Conservation (phyloP, 2,113 vertebrate genomes). For the Dicerorhinus sumatrensis region DNA sequence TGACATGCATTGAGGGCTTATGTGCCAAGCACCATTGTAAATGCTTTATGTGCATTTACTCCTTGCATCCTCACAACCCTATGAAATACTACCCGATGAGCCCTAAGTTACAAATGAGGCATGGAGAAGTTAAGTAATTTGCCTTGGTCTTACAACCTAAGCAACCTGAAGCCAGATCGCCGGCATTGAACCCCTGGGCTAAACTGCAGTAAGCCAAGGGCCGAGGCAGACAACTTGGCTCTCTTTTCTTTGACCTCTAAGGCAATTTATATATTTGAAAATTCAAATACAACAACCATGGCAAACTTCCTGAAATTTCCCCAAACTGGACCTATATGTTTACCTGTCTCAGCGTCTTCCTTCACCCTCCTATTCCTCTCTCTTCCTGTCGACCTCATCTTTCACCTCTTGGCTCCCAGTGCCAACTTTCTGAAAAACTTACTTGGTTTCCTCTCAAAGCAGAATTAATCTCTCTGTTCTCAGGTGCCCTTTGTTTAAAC, state of each 20-base stretch:
- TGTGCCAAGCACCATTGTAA: background rate
- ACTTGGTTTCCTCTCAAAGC: slow-evolving; percentile 38
- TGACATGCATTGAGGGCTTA: background rate
- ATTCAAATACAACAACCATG: background rate
- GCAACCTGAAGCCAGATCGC: background rate
- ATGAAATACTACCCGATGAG: background rate
- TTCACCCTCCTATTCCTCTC: background rate
- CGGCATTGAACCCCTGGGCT: background rate
- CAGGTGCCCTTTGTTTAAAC: slow-evolving; percentile 72
- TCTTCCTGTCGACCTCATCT: background rate
- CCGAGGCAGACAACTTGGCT: background rate
- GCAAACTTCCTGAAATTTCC: background rate
- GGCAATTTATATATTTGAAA: background rate
- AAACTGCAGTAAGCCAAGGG: background rate
- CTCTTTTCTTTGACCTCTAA: background rate
- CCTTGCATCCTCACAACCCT: background rate
- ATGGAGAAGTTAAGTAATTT: background rate
- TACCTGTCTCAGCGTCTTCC: background rate
- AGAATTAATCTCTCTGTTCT: slow-evolving; percentile 20
- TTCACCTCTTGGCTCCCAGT: background rate
- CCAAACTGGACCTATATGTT: background rate
- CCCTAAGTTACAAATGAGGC: background rate
- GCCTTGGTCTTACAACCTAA: background rate
- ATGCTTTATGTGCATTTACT: background rate
- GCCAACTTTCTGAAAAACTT: background rate